Evolutionary conservation across 1,140 invertebrate genomes (phyloP).

Genomic region (Drosophila ironensis): DNA sequence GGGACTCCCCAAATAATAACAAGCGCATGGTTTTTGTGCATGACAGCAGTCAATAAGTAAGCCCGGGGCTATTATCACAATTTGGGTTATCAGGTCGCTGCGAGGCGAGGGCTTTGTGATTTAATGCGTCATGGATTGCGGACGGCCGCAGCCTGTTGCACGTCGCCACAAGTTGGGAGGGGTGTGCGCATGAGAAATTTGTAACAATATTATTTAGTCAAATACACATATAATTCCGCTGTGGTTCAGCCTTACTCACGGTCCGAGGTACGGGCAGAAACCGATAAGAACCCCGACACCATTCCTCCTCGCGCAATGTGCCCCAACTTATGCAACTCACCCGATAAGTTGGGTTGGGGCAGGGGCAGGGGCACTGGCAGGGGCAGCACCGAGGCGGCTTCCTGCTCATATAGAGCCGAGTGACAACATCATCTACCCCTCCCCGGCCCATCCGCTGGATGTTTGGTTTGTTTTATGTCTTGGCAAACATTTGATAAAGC

Average conservation of each 20-base stretch:
- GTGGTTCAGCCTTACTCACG: slow-evolving; percentile 13
- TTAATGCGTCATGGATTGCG: slow-evolving; percentile 33
- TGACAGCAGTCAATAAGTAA: slow-evolving; percentile 1
- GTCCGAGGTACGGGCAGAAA: not conserved
- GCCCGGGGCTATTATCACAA: slow-evolving; percentile 9
- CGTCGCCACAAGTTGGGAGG: too few species aligned
- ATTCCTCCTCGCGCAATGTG: slow-evolving; percentile 3
- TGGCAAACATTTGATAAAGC: slow-evolving; percentile 70
- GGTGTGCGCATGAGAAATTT: not conserved
- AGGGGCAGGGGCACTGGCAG: not conserved
- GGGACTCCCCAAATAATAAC: not conserved
- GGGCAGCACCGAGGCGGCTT: slow-evolving; percentile 10
- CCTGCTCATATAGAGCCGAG: slow-evolving; percentile 10
- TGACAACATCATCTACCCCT: slow-evolving; percentile 1
- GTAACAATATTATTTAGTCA: slow-evolving; percentile 6
- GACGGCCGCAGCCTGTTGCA: too few species aligned
- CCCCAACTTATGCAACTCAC: slow-evolving; percentile 29
- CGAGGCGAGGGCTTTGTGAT: slow-evolving; percentile 8
- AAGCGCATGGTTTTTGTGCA: too few species aligned
- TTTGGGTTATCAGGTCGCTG: slow-evolving; percentile 58
- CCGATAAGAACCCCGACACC: slow-evolving; percentile 51
- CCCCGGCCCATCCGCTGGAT: not conserved
- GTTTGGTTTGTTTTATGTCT: slow-evolving; percentile 64
- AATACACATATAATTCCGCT: slow-evolving; percentile 3
- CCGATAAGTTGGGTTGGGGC: slow-evolving; percentile 15